Evolutionary conservation across 2,797 vertebrate genomes (phyloP).

Genomic region (Microctenopoma lineatum): DNA sequence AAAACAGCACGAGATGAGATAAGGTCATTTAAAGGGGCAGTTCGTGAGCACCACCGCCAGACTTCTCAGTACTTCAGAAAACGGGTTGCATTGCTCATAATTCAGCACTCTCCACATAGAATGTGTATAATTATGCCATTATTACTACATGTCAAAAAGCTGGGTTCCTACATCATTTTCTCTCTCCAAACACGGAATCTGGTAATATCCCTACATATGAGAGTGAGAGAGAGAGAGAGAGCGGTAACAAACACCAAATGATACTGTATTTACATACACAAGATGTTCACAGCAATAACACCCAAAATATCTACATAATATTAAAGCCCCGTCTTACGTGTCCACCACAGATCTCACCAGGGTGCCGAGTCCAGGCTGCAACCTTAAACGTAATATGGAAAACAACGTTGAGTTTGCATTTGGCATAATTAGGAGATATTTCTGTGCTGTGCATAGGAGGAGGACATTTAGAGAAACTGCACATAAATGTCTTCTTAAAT

Average conservation of each 20-base stretch:
- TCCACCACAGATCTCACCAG: too few relatives aligned
- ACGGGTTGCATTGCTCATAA: not conserved
- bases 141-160: not conserved
- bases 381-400: too few relatives aligned
- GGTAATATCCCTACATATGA: not conserved
- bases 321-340: not conserved
- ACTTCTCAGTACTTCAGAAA: slow-evolving; percentile 1
- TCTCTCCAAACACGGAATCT: not conserved
- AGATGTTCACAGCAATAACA: not conserved
- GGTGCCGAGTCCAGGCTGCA: too few relatives aligned
- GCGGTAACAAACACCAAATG: not conserved
- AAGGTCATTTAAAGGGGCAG: slow-evolving; percentile 11
- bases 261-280: not conserved
- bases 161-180: not conserved
- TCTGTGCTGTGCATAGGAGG: too few relatives aligned
- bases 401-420: too few relatives aligned
- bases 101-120: not conserved
- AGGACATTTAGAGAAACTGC: too few relatives aligned
- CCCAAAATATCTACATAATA: not conserved
- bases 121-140: slow-evolving; percentile 5
- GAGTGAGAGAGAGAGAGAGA: not conserved
- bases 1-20: slow-evolving; percentile 18
- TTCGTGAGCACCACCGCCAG: not conserved
- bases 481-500: too few relatives aligned
- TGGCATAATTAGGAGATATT: too few relatives aligned